Percentiles rank a stretch among this genome's conserved stretches.
phyloP scores from a whole-genome alignment of 2,888 invertebrate species.

The Phalangium opilio region DNA sequence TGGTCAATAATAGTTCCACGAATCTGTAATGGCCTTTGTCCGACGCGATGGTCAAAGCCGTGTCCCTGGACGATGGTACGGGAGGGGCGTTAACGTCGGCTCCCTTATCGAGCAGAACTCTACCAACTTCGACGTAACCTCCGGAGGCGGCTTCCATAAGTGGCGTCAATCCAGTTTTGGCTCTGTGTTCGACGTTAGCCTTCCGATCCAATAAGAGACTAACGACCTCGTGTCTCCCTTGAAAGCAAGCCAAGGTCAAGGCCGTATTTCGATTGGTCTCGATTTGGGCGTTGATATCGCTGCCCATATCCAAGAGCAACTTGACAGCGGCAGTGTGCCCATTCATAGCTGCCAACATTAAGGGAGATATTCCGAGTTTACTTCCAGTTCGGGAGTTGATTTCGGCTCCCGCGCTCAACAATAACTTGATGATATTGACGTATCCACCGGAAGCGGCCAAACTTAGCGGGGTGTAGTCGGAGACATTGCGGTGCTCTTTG shows the following conservation, averaged over 20 bases:
- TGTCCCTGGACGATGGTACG: constrained; percentile 93
- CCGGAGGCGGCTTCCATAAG: constrained; percentile 99
- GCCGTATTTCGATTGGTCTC: constrained; percentile 99
- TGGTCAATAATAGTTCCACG: constrained; percentile 37
- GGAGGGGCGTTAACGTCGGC: constrained; percentile 98
- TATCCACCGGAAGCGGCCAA: constrained; percentile 96
- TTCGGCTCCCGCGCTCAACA: constrained; percentile 87
- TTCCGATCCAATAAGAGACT: constrained; percentile 85
- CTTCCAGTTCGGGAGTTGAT: constrained; percentile 94
- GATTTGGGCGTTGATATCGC: constrained; percentile 93
- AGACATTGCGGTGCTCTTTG: constrained; percentile 95
- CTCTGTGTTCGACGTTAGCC: constrained; percentile 97
- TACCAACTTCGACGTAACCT: constrained; percentile 95
- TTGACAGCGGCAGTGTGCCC: constrained; percentile 90
- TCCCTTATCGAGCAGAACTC: constrained; percentile 84
- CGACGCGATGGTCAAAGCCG: constrained; percentile 97
- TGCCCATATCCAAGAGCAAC: constrained; percentile 87
- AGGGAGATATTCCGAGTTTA: constrained; percentile 92
- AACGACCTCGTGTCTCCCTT: constrained; percentile 97
- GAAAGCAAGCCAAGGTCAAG: constrained; percentile 94
- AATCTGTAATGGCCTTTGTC: constrained; percentile 92
- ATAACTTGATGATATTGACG: constrained; percentile 89
- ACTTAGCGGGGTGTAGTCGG: constrained; percentile 97
- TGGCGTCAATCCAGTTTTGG: constrained; percentile 96
- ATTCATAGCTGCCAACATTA: constrained; percentile 99